Base-by-base conservation (phyloP, 1,140 invertebrate species). In the Eciton burchellii region DNA sequence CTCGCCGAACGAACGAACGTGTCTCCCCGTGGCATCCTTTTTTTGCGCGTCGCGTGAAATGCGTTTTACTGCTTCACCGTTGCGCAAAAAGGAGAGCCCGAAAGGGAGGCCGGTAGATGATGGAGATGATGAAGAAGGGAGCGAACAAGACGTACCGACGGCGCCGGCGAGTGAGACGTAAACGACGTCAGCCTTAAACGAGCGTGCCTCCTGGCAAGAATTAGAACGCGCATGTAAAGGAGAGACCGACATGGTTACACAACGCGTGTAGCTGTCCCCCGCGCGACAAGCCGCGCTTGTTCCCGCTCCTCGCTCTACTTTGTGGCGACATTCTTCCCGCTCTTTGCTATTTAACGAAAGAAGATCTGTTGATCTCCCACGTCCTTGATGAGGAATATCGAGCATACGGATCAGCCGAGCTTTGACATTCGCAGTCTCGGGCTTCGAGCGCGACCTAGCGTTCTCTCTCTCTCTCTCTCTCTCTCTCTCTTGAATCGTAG, bases 111-210 rank as follows among this genome's bases (percentile, higher is more conserved):
- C 83, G 59, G 79, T 83, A 35, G 84, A 86, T 83, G 85, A 87
- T 83, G 84, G 79, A 87, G 85, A 82, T 86, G 85, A 86, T 87
- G 85, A 87, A 87, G 84, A 86, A 87, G 81, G 74, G 82, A 87
- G 86, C 85, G 85, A 87, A 87, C 79, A 77, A 86, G 84, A 85
- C 65, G 63, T 79, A 68, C 47, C 24, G 72, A 81, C 81, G 74
- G 68, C 83, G 81, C 45, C 72, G 35, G 2, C 57, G 57, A 87
- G 85, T 87, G 86, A 87, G 85, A 87, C 84, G 71, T 86, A 87
- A 87, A 87, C 57, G 85, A 62, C 60, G 66, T 72, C 6, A 24
- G 35, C 12, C 83, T 83, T 70, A 77, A 63, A 60, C n/a, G 14
- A 56, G 47, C 66, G 56, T 49, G 12, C 21, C 3, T 57, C 49